Conservation (phyloP, 2,797 vertebrate species). For the Crossoptilon crossoptilon region DNA sequence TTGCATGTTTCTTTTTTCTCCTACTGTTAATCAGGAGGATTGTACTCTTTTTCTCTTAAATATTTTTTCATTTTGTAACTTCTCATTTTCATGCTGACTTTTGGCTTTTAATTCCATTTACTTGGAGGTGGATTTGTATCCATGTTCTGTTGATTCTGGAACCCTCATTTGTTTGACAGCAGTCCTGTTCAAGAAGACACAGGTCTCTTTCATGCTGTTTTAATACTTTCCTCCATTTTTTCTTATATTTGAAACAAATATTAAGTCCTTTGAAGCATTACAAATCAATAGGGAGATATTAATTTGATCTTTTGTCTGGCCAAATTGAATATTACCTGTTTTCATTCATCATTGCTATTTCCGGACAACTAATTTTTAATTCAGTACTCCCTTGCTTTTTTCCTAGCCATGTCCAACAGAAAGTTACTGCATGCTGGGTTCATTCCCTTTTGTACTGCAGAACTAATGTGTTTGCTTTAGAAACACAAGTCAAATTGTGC, state of each 20-base stretch:
- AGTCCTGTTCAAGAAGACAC: neutral
- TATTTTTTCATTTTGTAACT: neutral
- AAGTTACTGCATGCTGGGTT: neutral
- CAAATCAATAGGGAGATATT: neutral
- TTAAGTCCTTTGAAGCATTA: neutral
- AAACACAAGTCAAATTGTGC: slow-evolving; percentile 11
- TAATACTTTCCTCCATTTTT: neutral
- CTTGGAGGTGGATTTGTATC: neutral
- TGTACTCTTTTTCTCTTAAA: neutral
- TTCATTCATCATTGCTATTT: neutral
- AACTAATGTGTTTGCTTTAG: neutral
- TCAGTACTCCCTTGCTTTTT: neutral
- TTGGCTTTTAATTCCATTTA: neutral
- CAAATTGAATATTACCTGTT: neutral
- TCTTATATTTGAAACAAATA: neutral
- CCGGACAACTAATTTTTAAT: neutral
- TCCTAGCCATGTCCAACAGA: accelerated
- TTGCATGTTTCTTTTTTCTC: neutral
- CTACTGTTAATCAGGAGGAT: neutral
- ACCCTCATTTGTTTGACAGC: neutral
- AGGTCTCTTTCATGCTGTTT: neutral
- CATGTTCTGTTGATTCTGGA: neutral
- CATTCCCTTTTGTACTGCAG: neutral
- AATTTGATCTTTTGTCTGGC: neutral
- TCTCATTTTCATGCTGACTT: neutral